Evolutionary conservation across 2,113 vertebrate genomes (phyloP).

Genomic region (Cisticola juncidis): DNA sequence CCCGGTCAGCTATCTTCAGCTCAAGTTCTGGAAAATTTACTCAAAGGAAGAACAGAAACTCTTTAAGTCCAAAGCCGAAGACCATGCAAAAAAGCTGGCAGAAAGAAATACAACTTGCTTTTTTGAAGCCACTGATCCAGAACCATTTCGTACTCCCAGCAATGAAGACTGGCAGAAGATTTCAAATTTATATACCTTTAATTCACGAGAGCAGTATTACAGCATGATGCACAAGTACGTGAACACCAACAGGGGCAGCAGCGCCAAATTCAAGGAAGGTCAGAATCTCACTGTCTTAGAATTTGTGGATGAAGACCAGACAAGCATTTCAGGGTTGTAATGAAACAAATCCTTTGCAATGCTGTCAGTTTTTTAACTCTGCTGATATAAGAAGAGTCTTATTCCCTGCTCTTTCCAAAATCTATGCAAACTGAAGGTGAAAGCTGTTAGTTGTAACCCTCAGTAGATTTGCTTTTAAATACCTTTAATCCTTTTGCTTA

Average conservation of each 20-base stretch:
- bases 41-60: neutral
- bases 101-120: neutral
- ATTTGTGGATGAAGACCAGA: slow-evolving; percentile 50
- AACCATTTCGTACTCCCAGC: slow-evolving; percentile 47
- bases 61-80: neutral
- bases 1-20: neutral
- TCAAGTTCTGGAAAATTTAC: neutral
- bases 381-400: neutral
- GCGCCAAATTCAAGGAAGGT: accelerated
- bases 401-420: neutral
- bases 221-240: slow-evolving; percentile 75
- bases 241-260: neutral
- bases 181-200: slow-evolving; percentile 69
- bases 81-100: neutral
- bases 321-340: neutral
- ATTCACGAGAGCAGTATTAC: slow-evolving; percentile 56
- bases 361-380: neutral
- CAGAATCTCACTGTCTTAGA: neutral
- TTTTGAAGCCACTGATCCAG: neutral
- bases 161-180: slow-evolving; percentile 73
- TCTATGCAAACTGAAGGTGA: neutral
- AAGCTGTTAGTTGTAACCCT: neutral
- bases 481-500: neutral
- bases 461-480: neutral
- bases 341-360: neutral